Base-by-base conservation (phyloP, 2,113 vertebrate species). In the Probosciger aterrimus region DNA sequence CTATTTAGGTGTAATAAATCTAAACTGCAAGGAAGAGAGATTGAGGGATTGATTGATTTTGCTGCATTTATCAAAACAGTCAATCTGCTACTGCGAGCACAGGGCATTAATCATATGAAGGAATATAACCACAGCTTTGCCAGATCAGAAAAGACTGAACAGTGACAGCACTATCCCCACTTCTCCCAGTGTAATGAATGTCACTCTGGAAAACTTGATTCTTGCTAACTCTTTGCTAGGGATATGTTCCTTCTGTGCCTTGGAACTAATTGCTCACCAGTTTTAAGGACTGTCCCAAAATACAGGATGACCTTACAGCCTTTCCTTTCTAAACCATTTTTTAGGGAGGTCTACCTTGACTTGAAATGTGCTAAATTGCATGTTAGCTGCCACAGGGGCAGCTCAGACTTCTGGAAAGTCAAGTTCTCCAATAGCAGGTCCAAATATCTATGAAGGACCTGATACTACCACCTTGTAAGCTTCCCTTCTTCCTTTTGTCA, bases 11-110 rank as follows among this genome's bases (percentile, higher is more conserved):
- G 11, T 25, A 76, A 79, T 77, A 89, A 90, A 90, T 76, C 49
- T 68, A 33, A 87, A 52, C 17, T 77, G 31, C 65, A 87, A 86
- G 30, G 35, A 64, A 75, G 35, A 88, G 46, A 93, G 15, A 93
- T n/a, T 69, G 83, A 92, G 49, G 73, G 59, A 88, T 44, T 83
- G 52, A 90, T 83, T 94, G 53, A 93, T 88, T 94, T 93, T 90
- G 8, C 64, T 77, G 8, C 81, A 68, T 95, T 88, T 95, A 83
- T 83, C 63, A 81, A 94, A 88, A 53, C 33, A 88, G 23, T 67
- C 60, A 35, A 50, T 88, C 53, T 53, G 33, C 6, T 75, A 22
- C 33, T 14, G 7, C 28, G 63, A 70, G 24, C 27, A 60, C 7
- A 37, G 65, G 59, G 1, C 31, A 88, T 86, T 90, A 86, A 87